Evolutionary conservation across 2,113 vertebrate species (phyloP).

Genomic region (Struthio camelus): DNA sequence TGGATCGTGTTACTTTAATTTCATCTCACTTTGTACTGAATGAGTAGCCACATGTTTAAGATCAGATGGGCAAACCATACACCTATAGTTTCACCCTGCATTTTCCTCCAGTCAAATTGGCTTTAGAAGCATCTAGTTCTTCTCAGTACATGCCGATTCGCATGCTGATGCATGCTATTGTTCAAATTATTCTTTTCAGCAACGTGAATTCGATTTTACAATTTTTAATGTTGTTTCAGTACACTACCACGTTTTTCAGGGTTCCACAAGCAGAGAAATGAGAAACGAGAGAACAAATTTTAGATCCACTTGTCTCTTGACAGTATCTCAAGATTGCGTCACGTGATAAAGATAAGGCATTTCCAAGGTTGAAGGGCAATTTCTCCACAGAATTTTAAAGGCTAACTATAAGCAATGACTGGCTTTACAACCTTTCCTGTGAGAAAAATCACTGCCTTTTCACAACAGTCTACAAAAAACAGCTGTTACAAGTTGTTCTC

Average conservation of each 20-base stretch:
- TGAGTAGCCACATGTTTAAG: accelerated
- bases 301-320: background rate
- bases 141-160: background rate
- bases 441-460: background rate
- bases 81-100: background rate
- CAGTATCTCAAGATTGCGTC: background rate
- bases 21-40: background rate
- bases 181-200: background rate
- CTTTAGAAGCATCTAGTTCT: background rate
- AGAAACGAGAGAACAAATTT: background rate
- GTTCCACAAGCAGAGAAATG: background rate
- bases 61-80: background rate
- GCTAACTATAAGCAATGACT: background rate
- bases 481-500: background rate
- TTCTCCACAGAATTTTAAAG: background rate
- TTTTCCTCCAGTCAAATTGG: background rate
- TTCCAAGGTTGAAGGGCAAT: background rate
- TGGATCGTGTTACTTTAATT: background rate
- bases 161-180: too few species aligned
- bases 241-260: background rate
- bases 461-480: background rate
- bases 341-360: background rate
- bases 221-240: background rate
- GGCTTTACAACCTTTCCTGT: background rate
- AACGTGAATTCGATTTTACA: background rate